Base-by-base conservation (phyloP, 2,797 vertebrate genomes). In the Capromys pilorides region DNA sequence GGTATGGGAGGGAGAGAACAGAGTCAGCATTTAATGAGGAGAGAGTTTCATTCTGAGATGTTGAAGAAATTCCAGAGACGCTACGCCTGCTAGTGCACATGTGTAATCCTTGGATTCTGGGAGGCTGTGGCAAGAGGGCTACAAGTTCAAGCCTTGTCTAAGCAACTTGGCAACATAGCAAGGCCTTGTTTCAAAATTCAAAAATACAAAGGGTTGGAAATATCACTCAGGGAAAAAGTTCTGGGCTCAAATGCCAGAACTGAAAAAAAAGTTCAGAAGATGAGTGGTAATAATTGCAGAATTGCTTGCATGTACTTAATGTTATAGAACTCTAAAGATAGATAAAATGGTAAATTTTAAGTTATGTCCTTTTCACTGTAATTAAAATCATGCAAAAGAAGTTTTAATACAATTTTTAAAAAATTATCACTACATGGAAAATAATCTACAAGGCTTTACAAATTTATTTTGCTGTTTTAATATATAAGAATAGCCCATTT, bases 391-490 rank as follows among this genome's bases (percentile, higher is more conserved):
- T 9, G 62, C 6, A 8, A 41, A 26, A 10, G n/a, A 67, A 61
- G 16, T 64, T 78, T 61, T 16, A 51, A 14, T 24, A 73, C n/a
- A 69, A 61, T 7, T 36, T 16, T 31, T 24, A 71, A 54, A 79
- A 26, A 73, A 86, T 21, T 49, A 9, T 95, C 49, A 24, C 28
- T 22, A 4, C 6, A 28, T 28, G 62, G 31, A 33, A 81, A 95
- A 96, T 62, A 86, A 83, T 75, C 57, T 45, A 4, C 86, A 82
- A 84, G 12, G 12, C 3, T 39, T 90, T 73, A 19, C 39, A 66
- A 51, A 41, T 36, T 24, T 61, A 33, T 59, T 71, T 5, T 26
- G 22, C 9, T 75, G 11, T 77, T 61, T 18, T 75, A 49, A n/a
- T 28, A 28, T 18, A 39, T 80, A 69, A 62, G 49, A 86, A 18